phyloP scores from a whole-genome alignment of 2,888 invertebrate species.

The Silvanus unidentatus region DNA sequence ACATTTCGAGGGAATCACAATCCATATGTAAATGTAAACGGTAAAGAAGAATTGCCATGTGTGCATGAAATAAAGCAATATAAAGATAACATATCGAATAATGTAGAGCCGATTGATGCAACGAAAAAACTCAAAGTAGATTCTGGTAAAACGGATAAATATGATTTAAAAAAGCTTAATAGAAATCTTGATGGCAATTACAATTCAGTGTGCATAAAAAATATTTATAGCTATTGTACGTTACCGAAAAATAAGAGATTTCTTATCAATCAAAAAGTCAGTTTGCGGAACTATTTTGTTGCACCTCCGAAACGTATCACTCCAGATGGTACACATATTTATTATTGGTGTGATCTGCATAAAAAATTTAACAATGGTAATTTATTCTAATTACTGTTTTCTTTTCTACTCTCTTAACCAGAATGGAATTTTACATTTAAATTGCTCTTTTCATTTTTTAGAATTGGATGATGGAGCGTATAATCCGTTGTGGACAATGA shows the following conservation, averaged over 20 bases:
- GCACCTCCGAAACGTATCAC: conserved; percentile 70
- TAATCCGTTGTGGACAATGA: conserved; percentile 90
- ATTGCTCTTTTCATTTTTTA: conserved; percentile 43
- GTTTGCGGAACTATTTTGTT: conserved; percentile 33
- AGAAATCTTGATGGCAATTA: conserved; percentile 40
- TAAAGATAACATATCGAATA: conserved; percentile 22
- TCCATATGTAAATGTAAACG: conserved; percentile 57
- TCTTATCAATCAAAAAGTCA: conserved; percentile 26
- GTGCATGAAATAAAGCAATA: conserved; percentile 42
- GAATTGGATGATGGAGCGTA: conserved; percentile 92
- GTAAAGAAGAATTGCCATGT: conserved; percentile 65
- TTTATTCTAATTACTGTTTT: conserved; percentile 7
- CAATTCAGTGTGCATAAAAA: conserved; percentile 38
- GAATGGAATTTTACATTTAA: background rate
- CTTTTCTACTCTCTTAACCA: background rate
- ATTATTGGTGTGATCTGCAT: conserved; percentile 82
- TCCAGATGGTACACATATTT: conserved; percentile 77
- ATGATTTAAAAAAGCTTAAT: conserved; percentile 11
- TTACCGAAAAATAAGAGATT: conserved; percentile 46
- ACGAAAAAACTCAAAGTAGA: too few relatives aligned
- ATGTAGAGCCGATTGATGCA: too few relatives aligned
- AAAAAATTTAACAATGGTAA: conserved; percentile 53
- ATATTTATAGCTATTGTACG: conserved; percentile 50
- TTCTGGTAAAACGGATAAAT: conserved; percentile 16
- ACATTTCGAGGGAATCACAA: conserved; percentile 31